Base-by-base conservation (phyloP, 2,797 vertebrate species). In the Martes flavigula region DNA sequence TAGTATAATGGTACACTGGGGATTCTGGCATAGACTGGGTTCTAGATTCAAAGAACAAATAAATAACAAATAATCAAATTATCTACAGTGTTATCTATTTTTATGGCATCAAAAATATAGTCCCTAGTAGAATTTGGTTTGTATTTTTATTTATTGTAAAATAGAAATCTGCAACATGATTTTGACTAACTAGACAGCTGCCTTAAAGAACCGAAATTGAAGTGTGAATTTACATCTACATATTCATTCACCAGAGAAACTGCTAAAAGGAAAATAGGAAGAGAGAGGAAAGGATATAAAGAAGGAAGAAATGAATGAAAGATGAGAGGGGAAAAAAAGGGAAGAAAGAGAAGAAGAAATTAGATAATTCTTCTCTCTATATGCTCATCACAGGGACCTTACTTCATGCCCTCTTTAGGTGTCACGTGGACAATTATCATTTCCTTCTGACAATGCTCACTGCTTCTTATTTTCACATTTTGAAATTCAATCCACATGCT, bases 61-160 rank as follows among this genome's bases (percentile, higher is more conserved):
- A 75, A 90, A 32, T 23, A 88, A 75, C 40, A 84, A 48, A 90
- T 27, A 86, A 82, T 11, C 27, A 90, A 66, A 35, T 70, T 18
- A 89, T 75, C 4, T 30, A 78, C 20, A 78, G 3, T 14, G 27
- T 81, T 62, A 79, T 75, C 7, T 58, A 23, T 46, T 86, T 51
- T 43, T 43, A 40, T 64, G 20, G 72, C 8, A 60, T 68, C 30
- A 75, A 43, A 93, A 87, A 51, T 58, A 35, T 64, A 62, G 11
- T 48, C n/a, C 84, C 3, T 43, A 60, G 5, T 43, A 90, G 12
- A 94, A 87, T 92, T 93, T 1, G 0, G 87, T 48, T 66, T 88
- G 8, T 78, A 64, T 40, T 91, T 94, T 73, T 84, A 51, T 54
- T 89, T 87, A 17, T 87, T 87, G 85, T 91, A 60, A 86, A 91